Conservation (phyloP, 2,113 vertebrate species). For the Bubalus kerabau region DNA sequence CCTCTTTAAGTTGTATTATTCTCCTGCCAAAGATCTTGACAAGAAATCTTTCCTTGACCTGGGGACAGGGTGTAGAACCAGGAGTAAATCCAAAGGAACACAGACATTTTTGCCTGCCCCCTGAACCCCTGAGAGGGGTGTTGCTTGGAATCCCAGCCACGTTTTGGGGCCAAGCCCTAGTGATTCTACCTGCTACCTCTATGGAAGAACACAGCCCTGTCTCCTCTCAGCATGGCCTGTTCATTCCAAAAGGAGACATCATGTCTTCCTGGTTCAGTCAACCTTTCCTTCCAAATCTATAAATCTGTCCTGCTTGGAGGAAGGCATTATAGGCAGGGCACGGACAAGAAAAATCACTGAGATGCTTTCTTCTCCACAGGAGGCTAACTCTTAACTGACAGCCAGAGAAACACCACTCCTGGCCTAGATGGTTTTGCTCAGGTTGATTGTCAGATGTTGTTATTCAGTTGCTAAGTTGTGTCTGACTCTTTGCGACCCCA, state of each 20-base stretch:
- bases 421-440: neutral
- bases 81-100: neutral
- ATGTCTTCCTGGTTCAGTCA: neutral
- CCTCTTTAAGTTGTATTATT: neutral
- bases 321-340: neutral
- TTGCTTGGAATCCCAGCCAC: neutral
- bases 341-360: neutral
- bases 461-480: neutral
- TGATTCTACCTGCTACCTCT: neutral
- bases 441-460: neutral
- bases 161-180: neutral
- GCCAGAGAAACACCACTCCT: neutral
- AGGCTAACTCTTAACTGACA: neutral
- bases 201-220: neutral
- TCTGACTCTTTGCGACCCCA: neutral
- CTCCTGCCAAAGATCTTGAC: neutral
- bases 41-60: constrained; percentile 9
- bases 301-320: neutral
- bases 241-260: neutral
- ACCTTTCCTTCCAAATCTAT: neutral
- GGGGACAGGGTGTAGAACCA: neutral
- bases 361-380: neutral
- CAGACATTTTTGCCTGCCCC: neutral
- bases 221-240: neutral
- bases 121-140: neutral